Base-by-base conservation (phyloP, 2,888 invertebrate genomes). In the Drosophila affinis region DNA sequence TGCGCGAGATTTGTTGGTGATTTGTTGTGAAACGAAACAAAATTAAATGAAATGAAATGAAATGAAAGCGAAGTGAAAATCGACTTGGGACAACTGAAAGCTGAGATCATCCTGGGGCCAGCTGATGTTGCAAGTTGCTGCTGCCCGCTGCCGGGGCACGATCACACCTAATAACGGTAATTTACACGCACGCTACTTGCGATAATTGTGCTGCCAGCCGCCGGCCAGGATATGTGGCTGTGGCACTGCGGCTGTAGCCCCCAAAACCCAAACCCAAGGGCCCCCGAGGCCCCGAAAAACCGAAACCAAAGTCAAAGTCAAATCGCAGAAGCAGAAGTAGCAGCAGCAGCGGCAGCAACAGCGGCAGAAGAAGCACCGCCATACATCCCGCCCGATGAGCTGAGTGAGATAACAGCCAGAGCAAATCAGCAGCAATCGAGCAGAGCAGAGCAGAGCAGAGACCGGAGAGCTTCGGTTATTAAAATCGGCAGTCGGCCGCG, bases 101-200 rank as follows among this genome's bases (percentile, higher is more conserved):
- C 49, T 32, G 44, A 44, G 29, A 51, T 18, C 58, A 53, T 53
- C 60, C 45, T 61, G 45, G 24, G 44, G 51, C 52, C 32, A n/a
- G 48, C 34, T 46, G 32, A 39, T 34, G 51, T 58, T 62, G 56
- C 72, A 70, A 75, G 45, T 44, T 49, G 44, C 12, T 34, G 51
- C 17, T 55, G 24, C 3, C 3, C 24, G 24, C 45, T 45, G 51
- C 65, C 44, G 86, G 88, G 81, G 83, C 90, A 89, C 90, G 90
- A 88, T 89, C 90, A 81, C 86, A 89, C 81, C 81, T 90, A 90
- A 90, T 90, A 90, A 90, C 91, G 91, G 90, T 90, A 89, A 90
- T 90, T 90, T 91, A 81, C 87, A 86, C 86, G 88, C 89, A 87
- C 85, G 89, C 83, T 79, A 87, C 87, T 81, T 79, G 79, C 84